Percentiles rank a stretch among this genome's conserved stretches.
Evolutionary conservation across 2,113 vertebrate genomes (phyloP).

Genomic region (Zosterops pallidus): DNA sequence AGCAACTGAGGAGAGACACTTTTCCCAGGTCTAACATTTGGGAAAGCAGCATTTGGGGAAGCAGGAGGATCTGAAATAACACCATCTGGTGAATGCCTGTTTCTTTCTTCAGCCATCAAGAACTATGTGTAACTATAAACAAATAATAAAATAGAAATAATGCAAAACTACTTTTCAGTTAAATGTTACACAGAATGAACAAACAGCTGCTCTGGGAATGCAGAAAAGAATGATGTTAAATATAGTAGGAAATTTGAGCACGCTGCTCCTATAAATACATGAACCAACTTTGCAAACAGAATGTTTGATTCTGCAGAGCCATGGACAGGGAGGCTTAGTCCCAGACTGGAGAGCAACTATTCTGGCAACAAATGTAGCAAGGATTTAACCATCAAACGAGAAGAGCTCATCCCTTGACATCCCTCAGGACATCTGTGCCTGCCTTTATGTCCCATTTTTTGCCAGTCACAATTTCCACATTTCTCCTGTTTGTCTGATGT

Average conservation of each 20-base stretch:
- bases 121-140: conserved; percentile 22
- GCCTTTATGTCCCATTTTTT: background rate
- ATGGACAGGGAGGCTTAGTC: background rate
- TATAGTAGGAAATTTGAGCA: background rate
- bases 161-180: conserved; percentile 9
- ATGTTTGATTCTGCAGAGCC: background rate
- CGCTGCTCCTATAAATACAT: background rate
- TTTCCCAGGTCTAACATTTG: conserved; percentile 2
- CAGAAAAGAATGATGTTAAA: background rate
- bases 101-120: background rate
- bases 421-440: background rate
- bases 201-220: conserved; percentile 14
- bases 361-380: background rate
- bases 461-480: background rate
- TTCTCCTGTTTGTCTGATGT: background rate
- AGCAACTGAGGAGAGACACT: background rate
- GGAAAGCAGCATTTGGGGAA: background rate
- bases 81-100: conserved; percentile 20
- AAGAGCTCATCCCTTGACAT: background rate
- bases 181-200: background rate
- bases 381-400: background rate
- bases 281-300: background rate
- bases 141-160: conserved; percentile 25
- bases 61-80: conserved; percentile 21
- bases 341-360: background rate